Percentiles rank a stretch among this genome's conserved stretches.
Evolutionary conservation across 2,113 vertebrate genomes (phyloP).

Genomic region (Falco punctatus): DNA sequence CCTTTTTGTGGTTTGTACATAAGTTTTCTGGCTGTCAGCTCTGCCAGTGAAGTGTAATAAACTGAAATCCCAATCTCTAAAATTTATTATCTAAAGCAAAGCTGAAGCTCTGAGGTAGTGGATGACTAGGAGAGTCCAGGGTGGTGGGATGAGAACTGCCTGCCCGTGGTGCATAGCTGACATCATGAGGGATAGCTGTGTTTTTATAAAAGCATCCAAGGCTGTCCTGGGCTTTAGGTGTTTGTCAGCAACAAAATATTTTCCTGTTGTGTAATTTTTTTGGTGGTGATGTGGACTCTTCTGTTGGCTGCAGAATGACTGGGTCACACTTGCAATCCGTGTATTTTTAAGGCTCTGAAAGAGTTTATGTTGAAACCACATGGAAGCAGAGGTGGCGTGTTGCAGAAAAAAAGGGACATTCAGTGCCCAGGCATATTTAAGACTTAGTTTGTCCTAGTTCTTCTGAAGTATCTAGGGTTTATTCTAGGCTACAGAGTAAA

Average conservation of each 20-base stretch:
- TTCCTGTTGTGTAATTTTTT: neutral
- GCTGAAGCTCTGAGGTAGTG: neutral
- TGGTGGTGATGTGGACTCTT: neutral
- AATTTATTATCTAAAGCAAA: neutral
- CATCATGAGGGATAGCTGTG: neutral
- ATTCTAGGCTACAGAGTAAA: neutral
- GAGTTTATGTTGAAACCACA: neutral
- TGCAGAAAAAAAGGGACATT: neutral
- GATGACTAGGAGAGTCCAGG: neutral
- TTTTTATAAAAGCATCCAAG: neutral
- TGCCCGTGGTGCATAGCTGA: rapidly evolving
- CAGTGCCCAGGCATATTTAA: neutral
- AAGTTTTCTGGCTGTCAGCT: constrained; percentile 1
- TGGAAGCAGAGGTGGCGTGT: neutral
- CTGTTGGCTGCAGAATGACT: neutral
- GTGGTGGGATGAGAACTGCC: neutral
- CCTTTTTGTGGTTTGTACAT: neutral
- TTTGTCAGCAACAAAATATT: neutral
- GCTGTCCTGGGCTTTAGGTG: neutral
- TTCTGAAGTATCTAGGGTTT: neutral
- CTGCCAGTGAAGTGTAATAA: neutral
- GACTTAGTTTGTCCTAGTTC: neutral
- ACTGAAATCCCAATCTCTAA: neutral
- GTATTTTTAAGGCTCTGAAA: neutral
- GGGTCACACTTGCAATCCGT: neutral